Conservation (phyloP, 2,113 vertebrate species). For the Salminus brasiliensis region DNA sequence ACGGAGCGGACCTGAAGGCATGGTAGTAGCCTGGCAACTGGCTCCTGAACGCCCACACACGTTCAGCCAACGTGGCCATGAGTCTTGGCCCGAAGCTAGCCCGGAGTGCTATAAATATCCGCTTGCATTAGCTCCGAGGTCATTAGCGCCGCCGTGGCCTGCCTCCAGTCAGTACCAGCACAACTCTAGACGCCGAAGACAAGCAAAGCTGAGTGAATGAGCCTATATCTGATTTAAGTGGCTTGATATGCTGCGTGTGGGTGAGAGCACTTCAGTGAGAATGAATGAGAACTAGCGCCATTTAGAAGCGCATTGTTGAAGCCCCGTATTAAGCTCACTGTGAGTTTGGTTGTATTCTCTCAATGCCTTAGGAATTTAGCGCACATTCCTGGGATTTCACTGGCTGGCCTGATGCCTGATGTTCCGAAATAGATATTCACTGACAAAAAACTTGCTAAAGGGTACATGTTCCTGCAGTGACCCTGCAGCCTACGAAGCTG, state of each 20-base stretch:
- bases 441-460: neutral
- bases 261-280: neutral
- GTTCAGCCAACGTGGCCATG: slow-evolving; percentile 63
- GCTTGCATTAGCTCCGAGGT: slow-evolving; percentile 34
- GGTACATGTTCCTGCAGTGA: no score
- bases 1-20: slow-evolving; percentile 39
- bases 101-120: slow-evolving; percentile 42
- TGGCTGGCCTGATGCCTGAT: neutral
- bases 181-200: slow-evolving; percentile 24
- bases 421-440: neutral
- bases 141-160: slow-evolving; percentile 25
- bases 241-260: slow-evolving; percentile 8
- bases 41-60: slow-evolving; percentile 75
- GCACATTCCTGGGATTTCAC: neutral
- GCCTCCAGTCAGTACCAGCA: slow-evolving; percentile 16
- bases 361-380: neutral
- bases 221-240: slow-evolving; percentile 30
- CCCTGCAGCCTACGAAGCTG: no score
- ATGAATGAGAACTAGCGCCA: neutral
- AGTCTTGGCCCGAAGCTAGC: slow-evolving; percentile 56
- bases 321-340: neutral
- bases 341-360: neutral
- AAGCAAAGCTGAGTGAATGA: neutral
- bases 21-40: slow-evolving; percentile 78
- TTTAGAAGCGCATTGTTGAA: neutral